A percentile compares a stretch with the other conserved stretches of the same genome.
phyloP scores from a whole-genome alignment of 2,888 invertebrate genomes.

The Endotricha flammealis region DNA sequence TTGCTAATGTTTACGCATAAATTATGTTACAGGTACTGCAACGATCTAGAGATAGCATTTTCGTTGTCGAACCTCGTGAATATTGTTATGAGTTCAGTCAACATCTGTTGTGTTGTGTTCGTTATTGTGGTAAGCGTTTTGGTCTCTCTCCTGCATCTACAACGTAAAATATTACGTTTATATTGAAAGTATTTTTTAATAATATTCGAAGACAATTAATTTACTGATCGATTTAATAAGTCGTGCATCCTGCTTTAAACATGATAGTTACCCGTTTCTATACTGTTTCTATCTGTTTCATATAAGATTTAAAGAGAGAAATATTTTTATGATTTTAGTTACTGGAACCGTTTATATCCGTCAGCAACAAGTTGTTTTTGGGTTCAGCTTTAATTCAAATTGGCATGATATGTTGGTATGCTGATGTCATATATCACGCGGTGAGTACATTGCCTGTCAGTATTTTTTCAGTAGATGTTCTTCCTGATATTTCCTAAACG shows the following conservation, averaged over 20 bases:
- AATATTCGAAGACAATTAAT: too few species aligned
- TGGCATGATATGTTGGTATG: slow-evolving; percentile 68
- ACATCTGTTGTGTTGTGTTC: slow-evolving; percentile 68
- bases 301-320: too few species aligned
- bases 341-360: slow-evolving; percentile 55
- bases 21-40: slow-evolving; percentile 56
- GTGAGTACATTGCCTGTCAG: slow-evolving; percentile 33
- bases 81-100: slow-evolving; percentile 61
- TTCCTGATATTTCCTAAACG: too few species aligned
- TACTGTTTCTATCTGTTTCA: too few species aligned
- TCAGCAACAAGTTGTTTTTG: slow-evolving; percentile 63
- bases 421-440: slow-evolving; percentile 64
- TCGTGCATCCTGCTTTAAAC: too few species aligned
- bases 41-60: slow-evolving; percentile 61
- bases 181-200: too few species aligned
- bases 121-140: slow-evolving; percentile 55
- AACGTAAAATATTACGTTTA: too few species aligned
- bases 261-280: too few species aligned
- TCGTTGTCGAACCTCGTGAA: slow-evolving; percentile 58
- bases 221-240: too few species aligned
- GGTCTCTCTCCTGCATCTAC: too few species aligned
- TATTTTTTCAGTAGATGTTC: too few species aligned
- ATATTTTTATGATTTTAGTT: slow-evolving; percentile 39
- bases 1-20: too few species aligned
- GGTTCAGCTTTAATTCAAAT: slow-evolving; percentile 62